Base-by-base conservation (phyloP, 1,140 invertebrate genomes). In the Parasteatoda tepidariorum region DNA sequence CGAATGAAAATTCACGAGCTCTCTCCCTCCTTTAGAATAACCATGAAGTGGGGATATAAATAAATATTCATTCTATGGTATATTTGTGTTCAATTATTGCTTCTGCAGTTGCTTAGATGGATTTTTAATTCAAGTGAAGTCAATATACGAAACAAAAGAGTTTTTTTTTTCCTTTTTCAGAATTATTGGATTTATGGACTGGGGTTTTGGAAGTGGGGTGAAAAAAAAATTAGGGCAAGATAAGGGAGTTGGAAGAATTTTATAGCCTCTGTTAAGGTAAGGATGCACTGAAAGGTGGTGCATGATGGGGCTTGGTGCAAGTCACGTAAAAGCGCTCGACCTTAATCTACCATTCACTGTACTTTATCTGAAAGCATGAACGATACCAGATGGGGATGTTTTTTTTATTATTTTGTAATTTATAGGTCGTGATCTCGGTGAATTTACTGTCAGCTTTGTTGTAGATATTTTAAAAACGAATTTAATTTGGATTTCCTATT, bases 1-100 rank as follows among this genome's bases (percentile, higher is more conserved):
- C 38, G 81, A 83, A 83, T 83, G 81, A 73, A 83, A 83, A 83
- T 83, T 83, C 81, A 83, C 74, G 78, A 67, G 57, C 24, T 61
- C 67, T 4, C 22, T 9, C 24, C 24, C 41, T 24, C 66, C 48
- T 5, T 28, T 30, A 41, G 41, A 7, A 48, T 18, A 7, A 7
- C 41, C 41, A 7, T 48, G 7, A 7, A 48, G 41, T 7, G 7
- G 41, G 41, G 41, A 48, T 48, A 48, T 48, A 48, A 9, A 48
- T 30, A 3, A 26, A 18, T 70, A 33, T 67, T 67, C 38, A 34
- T 33, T 38, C 64, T 15, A 66, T 48, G 18, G 9, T 48, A 48
- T 48, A 48, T 48, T 13, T 13, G 9, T 18, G 61, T 57, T 75
- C 73, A 62, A 75, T 75, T 75, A 75, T 62, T 41, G 33, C 57